These are phyloP conservation scores for Spea multiplicata DNA, from an alignment of 2,113 vertebrate species.

Conservation along the genomic window DNA sequence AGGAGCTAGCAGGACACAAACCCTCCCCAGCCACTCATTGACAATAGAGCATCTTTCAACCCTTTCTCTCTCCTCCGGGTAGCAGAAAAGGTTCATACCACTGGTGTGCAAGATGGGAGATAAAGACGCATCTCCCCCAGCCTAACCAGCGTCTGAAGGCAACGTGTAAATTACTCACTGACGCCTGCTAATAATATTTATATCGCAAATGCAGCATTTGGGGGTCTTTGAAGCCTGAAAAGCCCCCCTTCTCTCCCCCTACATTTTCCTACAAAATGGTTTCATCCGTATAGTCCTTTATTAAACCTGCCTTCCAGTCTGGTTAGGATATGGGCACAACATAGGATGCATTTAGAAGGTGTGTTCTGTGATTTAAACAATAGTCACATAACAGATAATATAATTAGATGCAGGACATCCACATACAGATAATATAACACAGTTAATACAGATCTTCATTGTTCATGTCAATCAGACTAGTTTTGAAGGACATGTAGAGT, in stretches of 20 bases:
- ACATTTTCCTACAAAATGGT: conserved; percentile 6
- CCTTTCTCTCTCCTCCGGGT: conserved; percentile 40
- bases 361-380: too few relatives aligned
- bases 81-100: conserved; percentile 23
- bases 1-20: conserved; percentile 24
- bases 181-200: not conserved
- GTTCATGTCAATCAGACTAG: too few relatives aligned
- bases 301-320: not conserved
- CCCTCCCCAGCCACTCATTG: conserved; percentile 30
- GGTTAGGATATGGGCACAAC: not conserved
- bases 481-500: too few relatives aligned
- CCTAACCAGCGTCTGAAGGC: not conserved
- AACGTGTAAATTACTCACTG: not conserved
- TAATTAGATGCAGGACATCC: too few relatives aligned
- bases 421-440: too few relatives aligned
- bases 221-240: not conserved
- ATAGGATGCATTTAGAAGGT: conserved; percentile 1
- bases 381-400: too few relatives aligned
- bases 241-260: not conserved
- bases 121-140: not conserved
- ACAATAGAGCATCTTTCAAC: conserved; percentile 33
- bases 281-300: conserved; percentile 20
- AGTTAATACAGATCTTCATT: too few relatives aligned
- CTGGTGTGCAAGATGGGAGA: conserved; percentile 1
- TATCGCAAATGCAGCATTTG: not conserved